These are phyloP conservation scores for Hirtodrosophila alboralis DNA, from an alignment of 2,888 invertebrate species.

Conservation along the genomic window DNA sequence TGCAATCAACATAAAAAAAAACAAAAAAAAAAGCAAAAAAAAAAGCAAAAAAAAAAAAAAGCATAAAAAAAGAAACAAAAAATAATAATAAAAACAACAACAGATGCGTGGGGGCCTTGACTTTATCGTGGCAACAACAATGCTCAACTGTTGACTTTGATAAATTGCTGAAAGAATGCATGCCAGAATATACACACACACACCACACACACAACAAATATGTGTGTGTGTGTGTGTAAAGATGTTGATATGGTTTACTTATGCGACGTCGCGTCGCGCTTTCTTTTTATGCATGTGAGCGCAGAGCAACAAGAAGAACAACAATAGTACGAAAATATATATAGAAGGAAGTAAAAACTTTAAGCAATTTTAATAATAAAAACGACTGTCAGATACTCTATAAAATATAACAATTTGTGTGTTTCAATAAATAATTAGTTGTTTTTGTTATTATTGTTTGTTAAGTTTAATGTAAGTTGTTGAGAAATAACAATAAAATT, in stretches of 20 bases:
- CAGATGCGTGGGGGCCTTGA: slow-evolving; percentile 21
- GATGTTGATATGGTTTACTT: slow-evolving; percentile 46
- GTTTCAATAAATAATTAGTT: no score
- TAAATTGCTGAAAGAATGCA: slow-evolving; percentile 51
- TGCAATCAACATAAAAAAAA: slow-evolving; percentile 15
- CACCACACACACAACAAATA: not conserved
- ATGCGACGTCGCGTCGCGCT: slow-evolving; percentile 45
- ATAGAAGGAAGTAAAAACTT: not conserved
- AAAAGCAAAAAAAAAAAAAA: not conserved
- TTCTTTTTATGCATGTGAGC: slow-evolving; percentile 25
- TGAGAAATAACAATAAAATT: no score
- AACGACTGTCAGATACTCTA: not conserved
- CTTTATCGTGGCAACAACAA: slow-evolving; percentile 42
- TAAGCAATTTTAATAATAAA: not conserved
- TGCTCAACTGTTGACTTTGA: slow-evolving; percentile 49
- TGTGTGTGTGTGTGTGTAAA: slow-evolving; percentile 6
- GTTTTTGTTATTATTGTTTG: no score
- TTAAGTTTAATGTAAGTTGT: no score
- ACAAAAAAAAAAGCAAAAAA: no score
- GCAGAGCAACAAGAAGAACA: slow-evolving; percentile 21
- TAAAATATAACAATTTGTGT: no score
- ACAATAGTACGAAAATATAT: slow-evolving; percentile 7
- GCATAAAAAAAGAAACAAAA: no score
- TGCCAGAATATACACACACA: slow-evolving; percentile 11
- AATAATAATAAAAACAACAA: slow-evolving; percentile 1